Conservation (phyloP, 2,888 invertebrate genomes). For the Thyatira batis region DNA sequence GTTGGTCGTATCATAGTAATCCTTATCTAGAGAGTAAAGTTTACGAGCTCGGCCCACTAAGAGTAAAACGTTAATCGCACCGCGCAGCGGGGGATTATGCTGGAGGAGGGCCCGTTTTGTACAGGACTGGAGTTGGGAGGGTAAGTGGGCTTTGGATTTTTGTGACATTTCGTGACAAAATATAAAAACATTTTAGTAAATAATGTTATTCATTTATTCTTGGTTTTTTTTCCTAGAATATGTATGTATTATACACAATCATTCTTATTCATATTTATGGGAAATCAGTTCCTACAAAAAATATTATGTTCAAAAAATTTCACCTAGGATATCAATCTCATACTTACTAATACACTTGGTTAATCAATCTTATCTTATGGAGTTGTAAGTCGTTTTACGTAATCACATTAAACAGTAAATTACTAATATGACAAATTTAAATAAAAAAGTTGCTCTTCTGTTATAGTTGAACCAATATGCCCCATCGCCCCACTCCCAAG, state of each 20-base stretch:
- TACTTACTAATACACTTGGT: no score
- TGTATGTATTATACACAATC: no score
- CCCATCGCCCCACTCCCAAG: neutral
- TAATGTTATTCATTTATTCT: no score
- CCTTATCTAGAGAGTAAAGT: constrained; percentile 52
- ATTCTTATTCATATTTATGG: no score
- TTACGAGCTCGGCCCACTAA: constrained; percentile 38
- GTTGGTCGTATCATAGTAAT: constrained; percentile 47
- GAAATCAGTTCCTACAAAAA: no score
- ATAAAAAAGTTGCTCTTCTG: neutral
- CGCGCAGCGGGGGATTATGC: constrained; percentile 38
- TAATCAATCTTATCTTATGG: no score
- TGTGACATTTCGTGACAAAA: neutral
- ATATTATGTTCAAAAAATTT: no score
- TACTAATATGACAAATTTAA: neutral
- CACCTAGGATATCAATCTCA: no score
- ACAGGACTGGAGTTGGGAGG: constrained; percentile 21
- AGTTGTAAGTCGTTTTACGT: no score
- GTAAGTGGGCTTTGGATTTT: neutral
- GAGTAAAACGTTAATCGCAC: constrained; percentile 53
- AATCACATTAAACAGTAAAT: no score
- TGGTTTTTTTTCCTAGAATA: no score
- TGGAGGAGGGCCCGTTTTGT: constrained; percentile 12
- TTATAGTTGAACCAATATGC: neutral
- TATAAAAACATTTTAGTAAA: neutral